These are phyloP conservation scores for Xiphophorus maculatus DNA, from an alignment of 2,113 vertebrate species.

Conservation along the genomic window DNA sequence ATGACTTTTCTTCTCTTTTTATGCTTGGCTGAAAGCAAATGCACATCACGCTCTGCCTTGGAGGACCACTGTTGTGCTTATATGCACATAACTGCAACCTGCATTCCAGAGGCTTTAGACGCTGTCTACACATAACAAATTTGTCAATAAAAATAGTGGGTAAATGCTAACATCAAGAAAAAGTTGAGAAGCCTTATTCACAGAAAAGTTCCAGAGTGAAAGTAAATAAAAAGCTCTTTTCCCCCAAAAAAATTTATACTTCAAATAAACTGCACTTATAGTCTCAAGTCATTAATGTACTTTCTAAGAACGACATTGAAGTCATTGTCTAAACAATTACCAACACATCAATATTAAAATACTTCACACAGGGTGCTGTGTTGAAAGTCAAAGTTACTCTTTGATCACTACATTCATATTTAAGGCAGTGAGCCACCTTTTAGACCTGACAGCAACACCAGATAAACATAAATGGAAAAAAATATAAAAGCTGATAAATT, in stretches of 20 bases:
- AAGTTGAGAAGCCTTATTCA: neutral
- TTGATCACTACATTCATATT: neutral
- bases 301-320: neutral
- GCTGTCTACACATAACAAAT: constrained; percentile 1
- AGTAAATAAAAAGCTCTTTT: neutral
- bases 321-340: neutral
- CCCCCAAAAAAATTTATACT: neutral
- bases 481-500: neutral
- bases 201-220: neutral
- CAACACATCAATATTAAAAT: neutral
- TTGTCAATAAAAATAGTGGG: neutral
- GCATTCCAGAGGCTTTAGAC: neutral
- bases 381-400: neutral
- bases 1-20: neutral
- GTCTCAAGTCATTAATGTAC: neutral
- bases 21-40: constrained; percentile 4
- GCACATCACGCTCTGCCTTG: neutral
- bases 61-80: neutral
- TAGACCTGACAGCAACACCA: neutral
- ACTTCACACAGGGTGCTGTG: neutral
- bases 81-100: neutral
- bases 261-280: neutral
- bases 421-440: neutral
- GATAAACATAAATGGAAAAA: neutral
- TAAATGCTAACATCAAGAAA: neutral